Evolutionary conservation across 2,113 vertebrate species (phyloP).

Genomic region (Callaeas wilsoni): DNA sequence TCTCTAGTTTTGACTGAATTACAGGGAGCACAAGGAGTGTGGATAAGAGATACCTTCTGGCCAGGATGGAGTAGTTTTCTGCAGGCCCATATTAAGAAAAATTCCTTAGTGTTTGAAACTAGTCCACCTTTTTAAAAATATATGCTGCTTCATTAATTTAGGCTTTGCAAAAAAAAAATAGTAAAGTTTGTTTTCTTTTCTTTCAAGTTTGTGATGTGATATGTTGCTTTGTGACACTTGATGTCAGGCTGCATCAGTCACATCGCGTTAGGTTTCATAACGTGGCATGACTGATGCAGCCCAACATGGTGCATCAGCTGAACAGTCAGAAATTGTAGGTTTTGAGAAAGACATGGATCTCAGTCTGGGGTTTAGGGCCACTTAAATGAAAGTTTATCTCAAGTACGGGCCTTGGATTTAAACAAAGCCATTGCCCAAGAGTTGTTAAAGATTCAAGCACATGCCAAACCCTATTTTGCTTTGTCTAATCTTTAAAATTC

Average conservation of each 20-base stretch:
- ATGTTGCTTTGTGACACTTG: constrained; percentile 63
- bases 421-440: background rate
- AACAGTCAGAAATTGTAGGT: constrained; percentile 10
- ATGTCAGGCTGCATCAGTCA: constrained; percentile 65
- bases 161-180: background rate
- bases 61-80: background rate
- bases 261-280: constrained; percentile 49
- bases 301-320: constrained; percentile 35
- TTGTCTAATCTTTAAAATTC: constrained; percentile 3
- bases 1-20: background rate
- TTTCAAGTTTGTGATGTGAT: constrained; percentile 61
- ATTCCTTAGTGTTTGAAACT: background rate
- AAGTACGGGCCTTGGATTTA: background rate
- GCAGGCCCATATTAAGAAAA: background rate
- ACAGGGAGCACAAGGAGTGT: background rate
- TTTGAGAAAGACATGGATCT: constrained; percentile 7
- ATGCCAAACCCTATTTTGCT: background rate
- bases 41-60: background rate
- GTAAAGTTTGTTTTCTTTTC: constrained; percentile 36
- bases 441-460: background rate
- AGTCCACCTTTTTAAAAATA: constrained; percentile 27
- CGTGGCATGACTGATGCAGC: constrained; percentile 57
- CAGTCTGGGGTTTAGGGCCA: background rate
- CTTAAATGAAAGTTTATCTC: background rate
- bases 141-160: constrained; percentile 42